Evolutionary conservation across 1,140 invertebrate genomes (phyloP).

Genomic region (Zaprionus davidi): DNA sequence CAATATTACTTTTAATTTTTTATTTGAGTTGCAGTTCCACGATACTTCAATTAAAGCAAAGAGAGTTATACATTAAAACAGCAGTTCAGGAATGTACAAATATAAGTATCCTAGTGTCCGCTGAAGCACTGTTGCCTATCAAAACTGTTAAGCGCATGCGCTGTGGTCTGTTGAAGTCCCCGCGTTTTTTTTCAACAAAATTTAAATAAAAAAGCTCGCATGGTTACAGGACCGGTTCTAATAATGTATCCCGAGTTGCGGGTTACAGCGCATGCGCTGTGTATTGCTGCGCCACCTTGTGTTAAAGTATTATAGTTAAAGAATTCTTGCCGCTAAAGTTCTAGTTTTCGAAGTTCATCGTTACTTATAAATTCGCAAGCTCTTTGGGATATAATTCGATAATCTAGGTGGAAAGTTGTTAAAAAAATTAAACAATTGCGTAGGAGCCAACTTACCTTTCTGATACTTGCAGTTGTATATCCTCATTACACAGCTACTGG

Average conservation of each 20-base stretch:
- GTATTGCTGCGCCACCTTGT: slow-evolving; percentile 25
- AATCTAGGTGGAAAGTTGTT: slow-evolving; percentile 33
- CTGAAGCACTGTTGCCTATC: slow-evolving; percentile 4
- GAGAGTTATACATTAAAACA: slow-evolving; percentile 60
- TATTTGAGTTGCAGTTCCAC: slow-evolving; percentile 57
- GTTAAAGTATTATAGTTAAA: not conserved
- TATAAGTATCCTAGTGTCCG: slow-evolving; percentile 42
- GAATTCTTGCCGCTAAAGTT: slow-evolving; percentile 28
- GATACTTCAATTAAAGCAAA: slow-evolving; percentile 49
- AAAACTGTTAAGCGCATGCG: slow-evolving; percentile 28
- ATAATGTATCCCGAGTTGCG: too few species aligned
- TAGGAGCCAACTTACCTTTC: slow-evolving; percentile 43
- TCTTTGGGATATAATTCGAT: slow-evolving; percentile 57
- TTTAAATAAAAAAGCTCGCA: too few species aligned
- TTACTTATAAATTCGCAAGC: slow-evolving; percentile 64
- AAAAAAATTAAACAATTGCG: not conserved
- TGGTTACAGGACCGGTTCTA: too few species aligned
- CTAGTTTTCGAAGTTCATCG: slow-evolving; percentile 53
- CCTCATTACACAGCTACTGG: slow-evolving; percentile 64
- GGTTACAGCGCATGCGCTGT: not conserved
- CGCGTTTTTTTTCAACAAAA: too few species aligned
- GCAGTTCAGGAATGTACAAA: slow-evolving; percentile 37
- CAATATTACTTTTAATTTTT: slow-evolving; percentile 24
- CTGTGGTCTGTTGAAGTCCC: not conserved
- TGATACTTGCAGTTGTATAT: slow-evolving; percentile 74